A percentile compares a stretch with the other conserved stretches of the same genome.
These are phyloP conservation scores for Microcebus jonahi DNA, from an alignment of 2,113 vertebrate species.

Conservation along the genomic window DNA sequence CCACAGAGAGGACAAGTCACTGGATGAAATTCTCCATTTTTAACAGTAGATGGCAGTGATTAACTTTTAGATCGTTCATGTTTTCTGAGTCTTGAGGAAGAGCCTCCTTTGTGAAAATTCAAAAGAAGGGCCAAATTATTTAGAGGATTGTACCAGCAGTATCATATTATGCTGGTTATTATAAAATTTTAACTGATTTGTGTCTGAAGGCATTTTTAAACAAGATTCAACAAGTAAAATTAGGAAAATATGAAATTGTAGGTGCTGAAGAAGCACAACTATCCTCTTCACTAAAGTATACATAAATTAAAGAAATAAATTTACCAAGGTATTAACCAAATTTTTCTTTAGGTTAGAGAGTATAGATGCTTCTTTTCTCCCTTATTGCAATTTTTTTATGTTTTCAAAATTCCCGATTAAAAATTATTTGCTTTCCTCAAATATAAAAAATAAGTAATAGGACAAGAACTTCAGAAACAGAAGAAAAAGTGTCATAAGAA, in stretches of 20 bases:
- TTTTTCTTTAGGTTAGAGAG: neutral
- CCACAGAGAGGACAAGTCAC: neutral
- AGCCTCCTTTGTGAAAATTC: neutral
- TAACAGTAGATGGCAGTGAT: conserved; percentile 48
- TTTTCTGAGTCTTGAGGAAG: neutral
- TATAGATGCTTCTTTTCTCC: neutral
- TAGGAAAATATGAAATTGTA: neutral
- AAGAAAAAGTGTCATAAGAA: neutral
- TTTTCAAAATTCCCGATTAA: conserved; percentile 33
- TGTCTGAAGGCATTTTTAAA: neutral
- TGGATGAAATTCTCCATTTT: neutral
- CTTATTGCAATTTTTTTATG: neutral
- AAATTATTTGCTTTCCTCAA: neutral
- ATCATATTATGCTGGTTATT: neutral
- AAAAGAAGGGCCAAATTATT: conserved; percentile 30
- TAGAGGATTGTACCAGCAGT: neutral
- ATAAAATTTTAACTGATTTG: neutral
- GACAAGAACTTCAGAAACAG: neutral
- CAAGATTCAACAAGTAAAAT: neutral
- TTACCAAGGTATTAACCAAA: neutral
- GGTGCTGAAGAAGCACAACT: neutral
- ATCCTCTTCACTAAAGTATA: neutral
- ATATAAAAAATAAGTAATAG: neutral
- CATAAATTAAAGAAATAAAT: neutral
- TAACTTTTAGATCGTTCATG: neutral